phyloP scores from a whole-genome alignment of 1,140 invertebrate genomes.

The Amyelois transitella region DNA sequence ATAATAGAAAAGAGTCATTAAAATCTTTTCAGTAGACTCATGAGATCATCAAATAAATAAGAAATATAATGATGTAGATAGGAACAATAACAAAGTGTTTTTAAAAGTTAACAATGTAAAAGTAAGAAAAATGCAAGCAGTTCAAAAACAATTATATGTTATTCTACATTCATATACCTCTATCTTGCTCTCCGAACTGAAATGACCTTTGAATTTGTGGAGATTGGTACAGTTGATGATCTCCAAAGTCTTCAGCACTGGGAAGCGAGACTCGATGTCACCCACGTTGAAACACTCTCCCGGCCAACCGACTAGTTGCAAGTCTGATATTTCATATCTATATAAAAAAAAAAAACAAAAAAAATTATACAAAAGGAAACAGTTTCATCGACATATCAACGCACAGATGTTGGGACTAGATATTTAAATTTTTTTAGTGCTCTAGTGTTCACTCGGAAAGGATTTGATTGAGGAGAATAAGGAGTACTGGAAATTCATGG shows the following conservation, averaged over 20 bases:
- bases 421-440: no score
- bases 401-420: no score
- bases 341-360: conserved; percentile 11
- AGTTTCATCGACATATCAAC: background rate
- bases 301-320: conserved; percentile 42
- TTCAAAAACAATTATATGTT: background rate
- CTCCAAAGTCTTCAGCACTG: conserved; percentile 32
- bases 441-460: no score
- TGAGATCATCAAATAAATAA: no score
- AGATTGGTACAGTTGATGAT: conserved; percentile 43
- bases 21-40: no score
- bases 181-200: conserved; percentile 36
- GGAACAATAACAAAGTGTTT: no score
- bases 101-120: no score
- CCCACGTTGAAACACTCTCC: conserved; percentile 47
- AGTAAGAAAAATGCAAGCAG: no score
- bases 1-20: no score
- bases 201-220: conserved; percentile 39
- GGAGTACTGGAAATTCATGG: no score
- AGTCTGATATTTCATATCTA: conserved; percentile 37
- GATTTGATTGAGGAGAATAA: no score
- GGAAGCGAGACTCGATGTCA: conserved; percentile 38
- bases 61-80: no score
- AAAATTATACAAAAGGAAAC: background rate
- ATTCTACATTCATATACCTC: conserved; percentile 22